Conservation (phyloP, 1,140 invertebrate species). For the Pissodes strobi region DNA sequence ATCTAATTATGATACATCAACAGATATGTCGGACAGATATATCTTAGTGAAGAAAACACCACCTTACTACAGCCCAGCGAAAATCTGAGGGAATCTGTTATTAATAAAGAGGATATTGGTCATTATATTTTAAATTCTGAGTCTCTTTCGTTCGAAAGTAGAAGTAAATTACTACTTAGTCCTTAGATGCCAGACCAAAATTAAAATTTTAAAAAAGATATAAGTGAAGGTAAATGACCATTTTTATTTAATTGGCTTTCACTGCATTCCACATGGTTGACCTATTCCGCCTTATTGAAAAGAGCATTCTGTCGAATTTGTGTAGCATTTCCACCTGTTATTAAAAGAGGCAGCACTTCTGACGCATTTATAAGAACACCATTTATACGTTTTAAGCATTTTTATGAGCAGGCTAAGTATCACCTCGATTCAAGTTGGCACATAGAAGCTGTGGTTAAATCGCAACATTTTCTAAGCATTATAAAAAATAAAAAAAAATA, state of each 20-base stretch:
- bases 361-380: constrained; percentile 3
- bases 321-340: too few species aligned
- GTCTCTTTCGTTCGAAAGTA: too few species aligned
- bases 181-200: too few species aligned
- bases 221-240: constrained; percentile 2
- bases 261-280: neutral
- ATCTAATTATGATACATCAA: too few species aligned
- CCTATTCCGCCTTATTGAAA: constrained; percentile 5
- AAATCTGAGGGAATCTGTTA: too few species aligned
- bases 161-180: too few species aligned
- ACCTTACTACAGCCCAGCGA: too few species aligned
- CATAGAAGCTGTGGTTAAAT: neutral
- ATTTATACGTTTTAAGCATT: constrained; percentile 3
- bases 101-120: too few species aligned
- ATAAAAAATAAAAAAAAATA: neutral
- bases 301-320: too few species aligned
- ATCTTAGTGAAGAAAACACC: too few species aligned
- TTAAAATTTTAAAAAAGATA: constrained; percentile 1
- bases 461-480: constrained; percentile 5
- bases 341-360: neutral
- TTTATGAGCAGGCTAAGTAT: neutral
- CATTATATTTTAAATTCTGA: too few species aligned
- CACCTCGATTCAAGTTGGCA: constrained; percentile 9
- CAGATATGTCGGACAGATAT: too few species aligned
- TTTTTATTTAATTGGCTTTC: constrained; percentile 7